Conservation (phyloP, 1,140 invertebrate genomes). For the Aphaenogaster rudis region DNA sequence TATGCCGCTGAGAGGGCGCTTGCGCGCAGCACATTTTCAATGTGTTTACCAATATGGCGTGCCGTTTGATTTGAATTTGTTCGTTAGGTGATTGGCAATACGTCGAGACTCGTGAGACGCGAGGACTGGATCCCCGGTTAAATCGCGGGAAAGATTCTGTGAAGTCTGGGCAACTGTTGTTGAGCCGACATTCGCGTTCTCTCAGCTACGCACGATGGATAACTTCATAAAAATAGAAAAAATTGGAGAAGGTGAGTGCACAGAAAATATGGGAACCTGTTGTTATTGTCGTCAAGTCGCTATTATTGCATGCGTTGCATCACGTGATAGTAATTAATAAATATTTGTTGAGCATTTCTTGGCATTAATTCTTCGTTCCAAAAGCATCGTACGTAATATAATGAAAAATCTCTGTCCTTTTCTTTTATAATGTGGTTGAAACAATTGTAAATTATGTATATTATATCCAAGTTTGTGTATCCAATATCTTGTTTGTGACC, state of each 20-base stretch:
- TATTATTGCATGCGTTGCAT: not conserved
- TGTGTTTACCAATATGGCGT: slow-evolving; percentile 79
- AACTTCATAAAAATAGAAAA: slow-evolving; percentile 98
- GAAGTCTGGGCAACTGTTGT: not conserved
- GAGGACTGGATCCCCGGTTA: not conserved
- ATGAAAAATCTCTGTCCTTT: not conserved
- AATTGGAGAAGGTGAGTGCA: slow-evolving; percentile 94
- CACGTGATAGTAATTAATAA: not conserved
- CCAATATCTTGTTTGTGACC: not conserved
- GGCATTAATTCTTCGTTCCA: not conserved
- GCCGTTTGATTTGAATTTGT: slow-evolving; percentile 84
- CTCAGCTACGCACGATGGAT: slow-evolving; percentile 89
- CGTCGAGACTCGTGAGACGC: slow-evolving; percentile 22
- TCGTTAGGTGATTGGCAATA: slow-evolving; percentile 72
- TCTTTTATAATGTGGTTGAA: not conserved
- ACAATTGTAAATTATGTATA: not conserved
- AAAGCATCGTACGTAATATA: not conserved
- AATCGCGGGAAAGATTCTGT: not conserved
- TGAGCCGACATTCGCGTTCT: not conserved
- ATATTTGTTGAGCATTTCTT: not conserved
- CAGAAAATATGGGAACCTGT: not conserved
- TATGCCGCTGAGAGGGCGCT: not conserved
- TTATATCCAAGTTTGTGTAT: not conserved
- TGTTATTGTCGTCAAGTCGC: not conserved
- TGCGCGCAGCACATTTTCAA: slow-evolving; percentile 3